Percentiles rank a stretch among this genome's conserved stretches.
These are phyloP conservation scores for Hymenopus coronatus DNA, from an alignment of 2,888 invertebrate species.

Conservation along the genomic window DNA sequence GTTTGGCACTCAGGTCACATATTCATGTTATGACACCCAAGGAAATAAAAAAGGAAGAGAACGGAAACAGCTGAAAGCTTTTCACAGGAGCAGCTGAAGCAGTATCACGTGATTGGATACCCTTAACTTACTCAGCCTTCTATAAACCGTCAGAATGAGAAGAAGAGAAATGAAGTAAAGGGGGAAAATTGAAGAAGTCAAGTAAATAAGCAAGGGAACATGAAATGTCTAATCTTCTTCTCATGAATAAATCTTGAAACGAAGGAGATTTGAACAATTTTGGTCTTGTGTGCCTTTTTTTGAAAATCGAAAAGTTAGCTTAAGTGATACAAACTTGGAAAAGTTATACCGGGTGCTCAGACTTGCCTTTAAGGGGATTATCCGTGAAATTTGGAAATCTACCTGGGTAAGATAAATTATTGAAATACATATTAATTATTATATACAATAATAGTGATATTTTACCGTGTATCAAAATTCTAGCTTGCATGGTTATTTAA, in stretches of 20 bases:
- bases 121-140: not conserved
- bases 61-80: not conserved
- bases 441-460: too few species aligned
- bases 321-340: too few species aligned
- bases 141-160: not conserved
- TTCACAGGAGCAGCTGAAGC: not conserved
- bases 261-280: not conserved
- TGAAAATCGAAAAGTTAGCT: too few species aligned
- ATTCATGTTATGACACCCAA: slow-evolving; percentile 20
- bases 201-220: not conserved
- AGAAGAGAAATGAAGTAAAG: not conserved
- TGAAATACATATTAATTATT: too few species aligned
- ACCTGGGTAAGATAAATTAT: too few species aligned
- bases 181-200: not conserved
- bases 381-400: too few species aligned
- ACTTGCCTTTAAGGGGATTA: too few species aligned
- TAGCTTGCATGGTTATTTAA: too few species aligned
- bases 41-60: not conserved
- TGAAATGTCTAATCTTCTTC: not conserved
- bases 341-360: too few species aligned
- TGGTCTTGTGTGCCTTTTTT: too few species aligned
- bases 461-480: too few species aligned
- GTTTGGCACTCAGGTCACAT: slow-evolving; percentile 19
- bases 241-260: not conserved
- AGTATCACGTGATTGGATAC: not conserved